Evolutionary conservation across 2,888 invertebrate species (phyloP).

Genomic region (Chymomyza procnemis): DNA sequence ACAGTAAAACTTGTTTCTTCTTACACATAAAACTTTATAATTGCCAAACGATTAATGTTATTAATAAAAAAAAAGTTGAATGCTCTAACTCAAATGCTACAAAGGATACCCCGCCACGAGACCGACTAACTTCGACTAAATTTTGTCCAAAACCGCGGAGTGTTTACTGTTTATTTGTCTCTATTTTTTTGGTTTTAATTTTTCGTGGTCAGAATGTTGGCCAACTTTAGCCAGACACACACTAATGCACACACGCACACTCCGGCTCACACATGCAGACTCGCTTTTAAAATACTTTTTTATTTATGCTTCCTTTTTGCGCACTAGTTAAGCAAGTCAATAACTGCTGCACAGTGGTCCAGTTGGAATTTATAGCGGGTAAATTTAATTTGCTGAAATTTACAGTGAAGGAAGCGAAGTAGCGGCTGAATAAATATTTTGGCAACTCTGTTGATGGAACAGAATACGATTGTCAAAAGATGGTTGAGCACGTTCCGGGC

Average conservation of each 20-base stretch:
- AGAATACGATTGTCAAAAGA: too few species aligned
- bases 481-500: too few species aligned
- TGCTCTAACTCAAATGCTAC: not conserved
- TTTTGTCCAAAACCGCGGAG: not conserved
- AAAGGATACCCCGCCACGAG: not conserved
- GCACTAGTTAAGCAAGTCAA: not conserved
- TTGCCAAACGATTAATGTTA: too few species aligned
- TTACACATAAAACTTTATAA: too few species aligned
- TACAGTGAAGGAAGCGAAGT: too few species aligned
- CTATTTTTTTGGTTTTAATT: not conserved
- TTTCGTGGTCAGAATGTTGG: conserved; percentile 25
- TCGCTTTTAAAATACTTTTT: conserved; percentile 35
- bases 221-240: not conserved
- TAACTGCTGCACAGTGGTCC: conserved; percentile 1
- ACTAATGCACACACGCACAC: not conserved
- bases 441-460: too few species aligned
- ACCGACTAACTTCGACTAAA: not conserved
- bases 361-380: not conserved
- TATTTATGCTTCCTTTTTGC: conserved; percentile 9
- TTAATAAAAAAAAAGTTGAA: too few species aligned
- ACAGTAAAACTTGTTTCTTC: too few species aligned
- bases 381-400: not conserved
- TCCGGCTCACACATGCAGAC: not conserved
- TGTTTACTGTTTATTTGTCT: not conserved
- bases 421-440: too few species aligned